Evolutionary conservation across 2,888 invertebrate species (phyloP), one percentile per base, ranked within the genome.

Genomic region (Suillia variegata): DNA sequence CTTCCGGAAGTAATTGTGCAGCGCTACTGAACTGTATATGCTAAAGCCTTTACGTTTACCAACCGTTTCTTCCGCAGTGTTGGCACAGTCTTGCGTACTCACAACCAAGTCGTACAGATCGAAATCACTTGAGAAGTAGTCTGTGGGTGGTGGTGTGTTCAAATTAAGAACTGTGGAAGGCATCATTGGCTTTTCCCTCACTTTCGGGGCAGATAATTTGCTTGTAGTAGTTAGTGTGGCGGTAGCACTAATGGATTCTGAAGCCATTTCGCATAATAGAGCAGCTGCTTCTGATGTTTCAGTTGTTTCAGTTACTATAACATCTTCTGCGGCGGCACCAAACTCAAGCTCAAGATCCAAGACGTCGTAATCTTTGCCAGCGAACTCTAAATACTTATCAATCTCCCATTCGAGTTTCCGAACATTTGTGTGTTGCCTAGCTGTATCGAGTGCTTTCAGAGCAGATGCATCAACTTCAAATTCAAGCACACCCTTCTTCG

Each of bases 91-190:
- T 10, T 47, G 55, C 48, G 45, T 61, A 59, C 66, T 64, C 22
- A 70, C 62, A 10, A 80, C 62, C 53, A 81, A 62, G 61, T 81
- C 81, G 59, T 71, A 77, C 4, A 81, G 62, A 65, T 79, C 75
- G 42, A 80, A 69, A 45, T 80, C 79, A 62, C 79, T 76, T 15
- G 76, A 77, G 53, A 81, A 81, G 24, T 69, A 76, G 51, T 80
- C 79, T 2, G 80, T 76, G 10, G 78, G 67, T 1, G 79, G 78
- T 10, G 80, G 79, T 10, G 74, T 77, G 49, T 65, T 65, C 6
- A 24, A 34, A 5, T 33, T 26, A 17, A 20, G 12, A 21, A 8
- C 48, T 12, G 17, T 15, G 17, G n/a, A 17, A 38, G 34, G 18
- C 12, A 17, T 31, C 12, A 20, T 13, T 6, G 15, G 22, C n/a